These are phyloP conservation scores for Hypomesus transpacificus DNA, from an alignment of 2,113 vertebrate genomes.

Conservation along the genomic window DNA sequence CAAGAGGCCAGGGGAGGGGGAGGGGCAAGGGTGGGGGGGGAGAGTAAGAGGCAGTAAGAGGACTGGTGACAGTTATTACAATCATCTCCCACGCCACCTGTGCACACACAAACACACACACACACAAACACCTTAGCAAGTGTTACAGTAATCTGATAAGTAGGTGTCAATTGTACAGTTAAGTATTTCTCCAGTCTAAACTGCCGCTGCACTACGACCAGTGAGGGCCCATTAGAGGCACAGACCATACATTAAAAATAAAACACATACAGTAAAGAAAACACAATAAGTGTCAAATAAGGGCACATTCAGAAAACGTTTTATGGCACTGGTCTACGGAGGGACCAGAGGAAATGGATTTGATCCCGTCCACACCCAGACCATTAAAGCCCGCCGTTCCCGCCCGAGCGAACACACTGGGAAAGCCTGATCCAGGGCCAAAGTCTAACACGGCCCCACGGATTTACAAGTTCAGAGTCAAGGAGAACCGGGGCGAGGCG, in stretches of 20 bases:
- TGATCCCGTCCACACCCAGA: not conserved
- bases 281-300: not conserved
- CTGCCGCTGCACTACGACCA: not conserved
- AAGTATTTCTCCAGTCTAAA: too few relatives aligned
- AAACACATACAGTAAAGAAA: not conserved
- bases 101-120: too few relatives aligned
- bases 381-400: slow-evolving; percentile 1
- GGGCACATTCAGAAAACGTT: not conserved
- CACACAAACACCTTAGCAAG: too few relatives aligned
- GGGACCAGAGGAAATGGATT: not conserved
- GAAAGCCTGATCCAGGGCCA: slow-evolving; percentile 4
- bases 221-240: not conserved
- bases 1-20: too few relatives aligned
- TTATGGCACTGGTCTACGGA: not conserved
- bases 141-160: too few relatives aligned
- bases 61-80: not conserved
- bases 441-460: slow-evolving; percentile 1
- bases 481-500: slow-evolving; percentile 1
- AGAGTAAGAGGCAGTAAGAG: not conserved
- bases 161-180: too few relatives aligned
- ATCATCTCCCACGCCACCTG: too few relatives aligned
- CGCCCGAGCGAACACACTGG: not conserved
- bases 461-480: not conserved
- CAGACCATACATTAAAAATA: not conserved
- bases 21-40: not conserved